Conservation (phyloP, 2,113 vertebrate species). For the Anoura caudifer region DNA sequence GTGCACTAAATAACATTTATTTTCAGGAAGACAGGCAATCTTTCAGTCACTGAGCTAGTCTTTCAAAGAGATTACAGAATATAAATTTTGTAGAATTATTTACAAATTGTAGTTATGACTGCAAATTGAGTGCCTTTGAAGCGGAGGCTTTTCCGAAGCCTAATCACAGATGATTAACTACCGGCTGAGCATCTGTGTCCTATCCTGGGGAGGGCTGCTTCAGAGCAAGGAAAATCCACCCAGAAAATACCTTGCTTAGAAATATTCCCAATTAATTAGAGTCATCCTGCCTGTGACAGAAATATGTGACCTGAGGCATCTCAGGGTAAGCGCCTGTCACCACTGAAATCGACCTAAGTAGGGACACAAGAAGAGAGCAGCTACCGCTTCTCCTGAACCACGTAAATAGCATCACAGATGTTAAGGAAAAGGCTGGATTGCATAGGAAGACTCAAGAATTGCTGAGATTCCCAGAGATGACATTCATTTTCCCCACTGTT, state of each 20-base stretch:
- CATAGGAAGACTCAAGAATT: background rate
- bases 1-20: background rate
- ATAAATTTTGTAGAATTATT: constrained; percentile 6
- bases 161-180: background rate
- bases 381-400: background rate
- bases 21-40: background rate
- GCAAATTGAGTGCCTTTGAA: background rate
- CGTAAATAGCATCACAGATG: background rate
- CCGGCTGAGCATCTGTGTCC: background rate
- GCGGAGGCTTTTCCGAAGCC: background rate
- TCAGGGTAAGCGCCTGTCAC: background rate
- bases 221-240: background rate
- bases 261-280: background rate
- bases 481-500: background rate
- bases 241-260: background rate
- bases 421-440: background rate
- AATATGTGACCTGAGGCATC: background rate
- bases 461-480: background rate
- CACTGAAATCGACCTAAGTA: background rate
- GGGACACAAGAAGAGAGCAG: background rate
- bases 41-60: background rate
- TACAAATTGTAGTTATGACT: constrained; percentile 2
- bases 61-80: constrained; percentile 29
- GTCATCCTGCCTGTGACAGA: background rate
- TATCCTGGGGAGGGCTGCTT: background rate